Base-by-base conservation (phyloP, 2,888 invertebrate genomes). In the Agrilus mali region DNA sequence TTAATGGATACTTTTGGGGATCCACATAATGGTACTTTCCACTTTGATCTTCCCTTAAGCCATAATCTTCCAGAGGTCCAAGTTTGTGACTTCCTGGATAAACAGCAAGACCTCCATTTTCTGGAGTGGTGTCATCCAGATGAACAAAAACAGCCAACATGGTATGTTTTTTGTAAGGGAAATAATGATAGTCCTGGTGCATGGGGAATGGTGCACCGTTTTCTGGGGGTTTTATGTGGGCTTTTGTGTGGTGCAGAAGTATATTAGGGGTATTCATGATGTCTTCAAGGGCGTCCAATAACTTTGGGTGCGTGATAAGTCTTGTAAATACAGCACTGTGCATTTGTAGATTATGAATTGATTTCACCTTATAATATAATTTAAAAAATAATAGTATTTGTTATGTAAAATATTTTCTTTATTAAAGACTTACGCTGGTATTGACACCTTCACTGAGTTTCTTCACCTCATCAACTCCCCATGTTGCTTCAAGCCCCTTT, bases 11-110 rank as follows among this genome's bases (percentile, higher is more conserved):
- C 33, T 45, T 45, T 47, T 73, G 66, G 52, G 71, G 72, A 53
- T 74, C 69, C 2, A 68, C 69, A 50, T 69, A 74, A 49, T 72
- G 71, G 48, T 66, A 73, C 43, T 63, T 59, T 3, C 70, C 60
- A 15, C 56, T 57, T 32, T 53, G 64, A 2, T 27, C 27, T 43
- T 70, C 66, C 14, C 57, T 62, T 13, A 66, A 56, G 0, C 73
- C 73, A 3, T 68, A 61, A 48, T 76, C 75, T 44, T 70, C 65
- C 36, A 69, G 64, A 0, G 77, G 75, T 0, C 77, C 77, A 1
- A 74, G 59, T 47, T 70, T 71, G 55, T 77, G 77, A 13, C 76
- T 75, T 1, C 75, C 75, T 0, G 77, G 76, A 55, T 73, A 77
- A 13, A 77, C 70, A 38, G 69, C 71, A 31, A 77, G 60, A 0